Evolutionary conservation across 2,113 vertebrate species (phyloP), one percentile per base, ranked within the genome.

Genomic region (Macquaria australasica): DNA sequence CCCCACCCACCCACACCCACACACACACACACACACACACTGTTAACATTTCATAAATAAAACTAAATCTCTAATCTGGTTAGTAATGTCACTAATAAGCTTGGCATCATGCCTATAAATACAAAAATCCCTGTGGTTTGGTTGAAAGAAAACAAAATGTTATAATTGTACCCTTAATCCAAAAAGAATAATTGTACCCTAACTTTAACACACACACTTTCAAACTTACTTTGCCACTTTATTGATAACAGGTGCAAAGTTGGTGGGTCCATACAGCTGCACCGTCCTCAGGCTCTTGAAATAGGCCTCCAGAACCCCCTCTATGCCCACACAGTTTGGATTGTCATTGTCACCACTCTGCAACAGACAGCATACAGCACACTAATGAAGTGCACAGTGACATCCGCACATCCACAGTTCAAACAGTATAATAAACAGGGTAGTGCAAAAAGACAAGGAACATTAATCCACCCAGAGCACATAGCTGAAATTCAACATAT

Each of bases 241-340:
- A 93, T 96, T 98, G 93, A 99, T 98, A 84, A 99, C 96, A 0
- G 98, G 97, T 31, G 98, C 97, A 1, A 99, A 99, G 94, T 98
- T 98, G 82, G 98, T 99, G 82, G 98, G 98, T 58, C 98, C 98
- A 0, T 98, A 99, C 11, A 99, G 96, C 94, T 98, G 97, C 77
- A 98, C 98, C 0, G 96, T 97, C 67, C 97, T 96, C 88, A 99
- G 95, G 88, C 98, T 98, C 90, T 97, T 96, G 87, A 98, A 97
- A 83, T 99, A 99, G 25, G 97, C 96, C 93, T 98, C 97, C 83
- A 99, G 93, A 11, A 99, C 98, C 0, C 98, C 98, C 9, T 94
- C 94, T 6, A 94, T 94, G 59, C 92, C 93, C 62, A 92, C 93
- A 60, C 94, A 94, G 91, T 93, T 94, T 37, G 93, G 84, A 75